phyloP scores from a whole-genome alignment of 2,113 vertebrate species.

The Meleagris gallopavo region DNA sequence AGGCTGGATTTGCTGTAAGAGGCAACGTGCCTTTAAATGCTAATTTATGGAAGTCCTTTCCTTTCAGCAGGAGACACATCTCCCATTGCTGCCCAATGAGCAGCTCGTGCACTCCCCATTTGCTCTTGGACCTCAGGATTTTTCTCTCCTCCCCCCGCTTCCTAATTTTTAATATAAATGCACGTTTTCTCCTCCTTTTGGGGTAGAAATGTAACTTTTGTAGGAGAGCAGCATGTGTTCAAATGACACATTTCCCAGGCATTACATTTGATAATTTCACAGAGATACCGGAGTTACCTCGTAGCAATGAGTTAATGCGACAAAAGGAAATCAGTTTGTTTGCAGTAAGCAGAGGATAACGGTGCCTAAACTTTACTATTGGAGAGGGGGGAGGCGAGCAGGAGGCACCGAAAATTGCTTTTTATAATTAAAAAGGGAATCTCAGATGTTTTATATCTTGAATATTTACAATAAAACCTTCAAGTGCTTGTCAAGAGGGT shows the following conservation, averaged over 20 bases:
- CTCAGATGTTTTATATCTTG: constrained; percentile 86
- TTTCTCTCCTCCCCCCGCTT: constrained; percentile 34
- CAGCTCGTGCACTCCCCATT: constrained; percentile 12
- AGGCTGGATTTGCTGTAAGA: neutral
- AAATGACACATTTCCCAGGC: constrained; percentile 79
- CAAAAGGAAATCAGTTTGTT: constrained; percentile 76
- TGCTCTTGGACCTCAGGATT: constrained; percentile 52
- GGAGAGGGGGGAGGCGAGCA: constrained; percentile 11
- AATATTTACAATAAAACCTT: constrained; percentile 88
- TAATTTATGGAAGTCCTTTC: constrained; percentile 38
- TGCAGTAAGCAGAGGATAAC: constrained; percentile 70
- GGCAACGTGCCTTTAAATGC: constrained; percentile 57
- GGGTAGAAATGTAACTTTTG: constrained; percentile 81
- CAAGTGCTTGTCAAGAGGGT: constrained; percentile 85
- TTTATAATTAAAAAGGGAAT: constrained; percentile 89
- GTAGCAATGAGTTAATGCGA: constrained; percentile 67
- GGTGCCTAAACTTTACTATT: constrained; percentile 73
- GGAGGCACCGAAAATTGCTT: constrained; percentile 81
- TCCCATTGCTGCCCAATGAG: constrained; percentile 31
- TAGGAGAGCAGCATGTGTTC: constrained; percentile 69
- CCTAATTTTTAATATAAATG: constrained; percentile 87
- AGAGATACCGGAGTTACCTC: constrained; percentile 76
- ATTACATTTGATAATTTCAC: constrained; percentile 79
- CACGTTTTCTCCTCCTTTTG: constrained; percentile 75
- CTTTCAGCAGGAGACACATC: constrained; percentile 26